Evolutionary conservation across 2,797 vertebrate genomes (phyloP).

Genomic region (Cossypha heuglini): DNA sequence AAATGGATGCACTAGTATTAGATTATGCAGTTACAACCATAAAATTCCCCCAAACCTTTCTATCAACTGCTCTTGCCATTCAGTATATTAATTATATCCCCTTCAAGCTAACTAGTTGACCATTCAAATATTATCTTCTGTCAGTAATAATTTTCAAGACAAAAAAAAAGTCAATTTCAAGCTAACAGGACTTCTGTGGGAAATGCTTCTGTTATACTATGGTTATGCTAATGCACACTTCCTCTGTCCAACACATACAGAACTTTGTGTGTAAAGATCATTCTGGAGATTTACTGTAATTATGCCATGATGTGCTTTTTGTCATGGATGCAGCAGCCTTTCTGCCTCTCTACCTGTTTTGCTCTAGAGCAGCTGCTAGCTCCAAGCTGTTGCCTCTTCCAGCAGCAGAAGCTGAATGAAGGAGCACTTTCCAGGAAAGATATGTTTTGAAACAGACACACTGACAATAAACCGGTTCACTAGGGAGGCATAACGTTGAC

Average conservation of each 20-base stretch:
- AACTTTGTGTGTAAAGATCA: conserved; percentile 49
- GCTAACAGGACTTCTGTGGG: conserved; percentile 14
- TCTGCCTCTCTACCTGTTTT: conserved; percentile 72
- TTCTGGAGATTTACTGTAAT: conserved; percentile 71
- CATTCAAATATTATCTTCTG: conserved; percentile 20
- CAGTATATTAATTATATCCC: conserved; percentile 5
- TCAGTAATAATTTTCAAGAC: conserved; percentile 58
- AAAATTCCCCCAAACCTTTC: background rate
- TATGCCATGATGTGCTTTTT: conserved; percentile 70
- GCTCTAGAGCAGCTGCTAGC: conserved; percentile 71
- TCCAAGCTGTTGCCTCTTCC: conserved; percentile 71
- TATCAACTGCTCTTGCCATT: background rate
- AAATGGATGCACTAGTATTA: background rate
- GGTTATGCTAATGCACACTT: conserved; percentile 4
- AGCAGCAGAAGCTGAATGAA: conserved; percentile 50
- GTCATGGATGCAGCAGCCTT: conserved; percentile 61
- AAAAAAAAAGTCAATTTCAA: conserved; percentile 53
- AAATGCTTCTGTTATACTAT: conserved; percentile 41
- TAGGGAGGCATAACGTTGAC: conserved; percentile 43
- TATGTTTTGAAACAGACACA: conserved; percentile 64
- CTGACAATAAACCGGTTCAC: conserved; percentile 52
- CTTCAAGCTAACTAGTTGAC: background rate
- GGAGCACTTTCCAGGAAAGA: conserved; percentile 69
- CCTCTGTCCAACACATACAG: conserved; percentile 66
- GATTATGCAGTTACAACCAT: background rate